These are phyloP conservation scores for Momotus momota DNA, from an alignment of 2,797 vertebrate species.

Conservation along the genomic window DNA sequence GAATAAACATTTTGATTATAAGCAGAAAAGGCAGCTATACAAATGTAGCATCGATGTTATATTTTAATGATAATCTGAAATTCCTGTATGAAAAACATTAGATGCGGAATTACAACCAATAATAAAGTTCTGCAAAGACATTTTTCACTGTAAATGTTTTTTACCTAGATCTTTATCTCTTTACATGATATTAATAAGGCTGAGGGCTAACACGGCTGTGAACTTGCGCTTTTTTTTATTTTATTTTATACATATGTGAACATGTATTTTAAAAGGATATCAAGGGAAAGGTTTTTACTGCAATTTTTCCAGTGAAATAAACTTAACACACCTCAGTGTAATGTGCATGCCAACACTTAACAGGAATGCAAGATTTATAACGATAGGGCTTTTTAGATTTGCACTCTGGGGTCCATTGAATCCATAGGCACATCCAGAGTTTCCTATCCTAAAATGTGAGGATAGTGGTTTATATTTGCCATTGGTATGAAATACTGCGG, in stretches of 20 bases:
- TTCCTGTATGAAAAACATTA: neutral
- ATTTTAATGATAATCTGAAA: conserved; percentile 56
- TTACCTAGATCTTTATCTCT: conserved; percentile 37
- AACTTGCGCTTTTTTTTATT: neutral
- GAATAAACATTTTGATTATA: conserved; percentile 74
- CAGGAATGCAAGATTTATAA: conserved; percentile 82
- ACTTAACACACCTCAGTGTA: conserved; percentile 74
- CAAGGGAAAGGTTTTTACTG: conserved; percentile 42
- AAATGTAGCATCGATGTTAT: conserved; percentile 54
- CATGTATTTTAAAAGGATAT: neutral
- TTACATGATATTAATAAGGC: neutral
- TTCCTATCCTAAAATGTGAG: conserved; percentile 71
- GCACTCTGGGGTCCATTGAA: conserved; percentile 80
- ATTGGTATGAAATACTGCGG: conserved; percentile 55
- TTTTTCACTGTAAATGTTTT: conserved; percentile 42
- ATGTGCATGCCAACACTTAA: conserved; percentile 79
- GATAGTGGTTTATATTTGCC: conserved; percentile 70
- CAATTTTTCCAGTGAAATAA: conserved; percentile 70
- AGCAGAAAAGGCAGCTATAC: conserved; percentile 70
- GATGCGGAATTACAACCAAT: neutral
- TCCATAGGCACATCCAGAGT: conserved; percentile 75
- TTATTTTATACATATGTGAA: conserved; percentile 26
- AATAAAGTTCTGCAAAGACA: conserved; percentile 54
- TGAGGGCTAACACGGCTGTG: neutral
- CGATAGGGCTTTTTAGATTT: conserved; percentile 70